A percentile compares a stretch with the other conserved stretches of the same genome.
Conservation (phyloP, 1,140 invertebrate species). For the Palaemon carinicauda region DNA sequence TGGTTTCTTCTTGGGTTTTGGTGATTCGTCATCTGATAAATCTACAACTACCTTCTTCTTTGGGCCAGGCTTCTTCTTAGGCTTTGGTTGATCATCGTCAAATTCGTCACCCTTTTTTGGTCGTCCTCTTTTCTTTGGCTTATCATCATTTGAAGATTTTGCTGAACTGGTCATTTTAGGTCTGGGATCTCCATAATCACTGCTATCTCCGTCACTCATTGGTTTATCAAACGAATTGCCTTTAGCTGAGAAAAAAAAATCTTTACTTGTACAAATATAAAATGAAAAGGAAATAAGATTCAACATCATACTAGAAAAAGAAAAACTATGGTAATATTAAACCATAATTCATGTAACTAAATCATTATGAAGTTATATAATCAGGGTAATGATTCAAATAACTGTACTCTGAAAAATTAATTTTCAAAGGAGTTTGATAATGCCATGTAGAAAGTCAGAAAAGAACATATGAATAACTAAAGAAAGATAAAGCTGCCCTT, state of each 20-base stretch:
- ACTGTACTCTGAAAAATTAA: too few species aligned
- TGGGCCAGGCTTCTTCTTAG: slow-evolving; percentile 48
- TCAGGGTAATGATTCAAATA: too few species aligned
- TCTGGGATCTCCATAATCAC: slow-evolving; percentile 42
- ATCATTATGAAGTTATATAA: too few species aligned
- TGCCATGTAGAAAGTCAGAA: too few species aligned
- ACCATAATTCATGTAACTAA: too few species aligned
- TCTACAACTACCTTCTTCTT: slow-evolving; percentile 61
- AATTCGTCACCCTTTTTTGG: slow-evolving; percentile 60
- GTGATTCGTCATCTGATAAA: slow-evolving; percentile 60
- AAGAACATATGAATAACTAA: too few species aligned
- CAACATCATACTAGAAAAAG: too few species aligned
- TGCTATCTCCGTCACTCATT: slow-evolving; percentile 41
- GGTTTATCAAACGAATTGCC: neutral
- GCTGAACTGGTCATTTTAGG: slow-evolving; percentile 17
- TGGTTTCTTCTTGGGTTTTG: slow-evolving; percentile 61
- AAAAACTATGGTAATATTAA: too few species aligned
- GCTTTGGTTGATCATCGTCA: slow-evolving; percentile 60
- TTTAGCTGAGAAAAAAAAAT: neutral
- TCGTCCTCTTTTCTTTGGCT: slow-evolving; percentile 59
- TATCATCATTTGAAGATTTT: slow-evolving; percentile 30
- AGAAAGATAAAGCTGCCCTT: too few species aligned
- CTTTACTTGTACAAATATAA: too few species aligned
- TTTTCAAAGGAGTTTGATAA: too few species aligned
- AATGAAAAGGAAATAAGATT: too few species aligned